These are phyloP conservation scores for Nomada fucata DNA, from an alignment of 2,888 invertebrate genomes.

Conservation along the genomic window DNA sequence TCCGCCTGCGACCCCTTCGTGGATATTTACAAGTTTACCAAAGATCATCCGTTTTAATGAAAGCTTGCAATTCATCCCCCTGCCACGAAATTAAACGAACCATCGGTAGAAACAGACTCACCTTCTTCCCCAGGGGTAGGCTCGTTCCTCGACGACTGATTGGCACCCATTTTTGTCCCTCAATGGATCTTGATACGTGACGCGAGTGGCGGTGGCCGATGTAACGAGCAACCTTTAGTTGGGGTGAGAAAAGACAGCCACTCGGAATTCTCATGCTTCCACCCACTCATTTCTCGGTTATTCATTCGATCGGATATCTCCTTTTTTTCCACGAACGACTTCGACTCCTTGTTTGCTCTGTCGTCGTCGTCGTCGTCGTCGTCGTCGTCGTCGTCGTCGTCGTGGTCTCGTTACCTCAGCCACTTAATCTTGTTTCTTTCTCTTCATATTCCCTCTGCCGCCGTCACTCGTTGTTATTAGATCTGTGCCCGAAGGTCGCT, in stretches of 20 bases:
- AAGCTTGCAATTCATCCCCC: not conserved
- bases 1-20: too few species aligned
- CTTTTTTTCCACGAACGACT: constrained; percentile 5
- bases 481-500: constrained; percentile 16
- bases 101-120: constrained; percentile 60
- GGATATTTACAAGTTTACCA: too few species aligned
- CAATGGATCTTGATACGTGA: constrained; percentile 67
- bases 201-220: constrained; percentile 54
- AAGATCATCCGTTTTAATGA: not conserved
- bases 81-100: not conserved
- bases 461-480: constrained; percentile 19
- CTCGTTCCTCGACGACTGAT: constrained; percentile 84
- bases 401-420: not conserved
- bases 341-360: not conserved
- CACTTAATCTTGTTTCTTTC: constrained; percentile 50
- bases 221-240: constrained; percentile 55
- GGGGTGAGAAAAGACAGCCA: constrained; percentile 47
- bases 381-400: not conserved
- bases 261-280: constrained; percentile 66
- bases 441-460: constrained; percentile 19
- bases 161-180: constrained; percentile 84
- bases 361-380: not conserved
- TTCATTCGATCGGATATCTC: constrained; percentile 30
- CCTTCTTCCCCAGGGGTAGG: constrained; percentile 85
- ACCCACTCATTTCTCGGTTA: constrained; percentile 47